A percentile compares a stretch with the other conserved stretches of the same genome.
These are phyloP conservation scores for Clarias pachynema DNA, from an alignment of 2,797 vertebrate genomes.

Conservation along the genomic window DNA sequence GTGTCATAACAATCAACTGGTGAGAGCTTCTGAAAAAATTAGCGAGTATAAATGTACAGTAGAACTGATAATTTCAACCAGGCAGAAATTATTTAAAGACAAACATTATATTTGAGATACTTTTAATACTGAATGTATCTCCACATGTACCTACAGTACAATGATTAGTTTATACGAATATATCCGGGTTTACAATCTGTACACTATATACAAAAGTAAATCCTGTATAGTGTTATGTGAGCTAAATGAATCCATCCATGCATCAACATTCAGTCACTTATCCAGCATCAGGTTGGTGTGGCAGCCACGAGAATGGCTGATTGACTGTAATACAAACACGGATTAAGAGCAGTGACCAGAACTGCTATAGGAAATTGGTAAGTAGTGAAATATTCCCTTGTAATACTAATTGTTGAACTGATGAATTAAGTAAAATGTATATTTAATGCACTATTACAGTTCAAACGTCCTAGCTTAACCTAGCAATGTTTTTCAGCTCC, in stretches of 20 bases:
- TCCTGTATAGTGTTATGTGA: background rate
- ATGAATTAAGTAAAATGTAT: background rate
- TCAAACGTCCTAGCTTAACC: no score
- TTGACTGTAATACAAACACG: conserved; percentile 16
- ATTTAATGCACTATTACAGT: background rate
- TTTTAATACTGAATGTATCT: background rate
- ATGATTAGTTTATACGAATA: background rate
- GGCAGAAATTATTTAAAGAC: background rate
- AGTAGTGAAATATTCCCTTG: conserved; percentile 18
- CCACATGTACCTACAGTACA: conserved; percentile 7
- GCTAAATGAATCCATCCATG: background rate
- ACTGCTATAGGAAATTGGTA: conserved; percentile 12
- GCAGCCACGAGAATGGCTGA: conserved; percentile 16
- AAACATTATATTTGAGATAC: background rate
- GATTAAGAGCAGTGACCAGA: conserved; percentile 7
- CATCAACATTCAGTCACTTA: no score
- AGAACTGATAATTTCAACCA: background rate
- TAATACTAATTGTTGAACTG: background rate
- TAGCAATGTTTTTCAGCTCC: no score
- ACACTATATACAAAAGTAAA: background rate
- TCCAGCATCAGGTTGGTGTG: no score
- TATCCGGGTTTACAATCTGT: background rate
- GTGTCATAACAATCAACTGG: conserved; percentile 40
- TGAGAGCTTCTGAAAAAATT: background rate
- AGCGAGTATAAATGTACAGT: background rate